Evolutionary conservation across 2,797 vertebrate genomes (phyloP).

Genomic region (Notoglanidium macrostoma): DNA sequence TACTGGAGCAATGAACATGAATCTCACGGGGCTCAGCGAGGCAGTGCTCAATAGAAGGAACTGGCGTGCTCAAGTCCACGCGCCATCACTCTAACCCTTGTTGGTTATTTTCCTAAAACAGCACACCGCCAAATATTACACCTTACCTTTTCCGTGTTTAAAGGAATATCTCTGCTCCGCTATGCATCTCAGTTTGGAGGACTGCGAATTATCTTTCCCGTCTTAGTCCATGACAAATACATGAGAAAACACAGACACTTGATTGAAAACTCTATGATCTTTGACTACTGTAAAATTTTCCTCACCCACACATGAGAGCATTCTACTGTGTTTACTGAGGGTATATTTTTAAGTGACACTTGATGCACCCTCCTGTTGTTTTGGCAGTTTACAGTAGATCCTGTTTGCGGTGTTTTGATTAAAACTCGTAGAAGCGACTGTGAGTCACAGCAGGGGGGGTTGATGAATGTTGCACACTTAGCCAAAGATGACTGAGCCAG

Average conservation of each 20-base stretch:
- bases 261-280: not conserved
- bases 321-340: not conserved
- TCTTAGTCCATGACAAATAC: not conserved
- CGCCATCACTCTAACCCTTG: no score
- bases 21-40: no score
- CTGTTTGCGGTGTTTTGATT: conserved; percentile 12
- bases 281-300: not conserved
- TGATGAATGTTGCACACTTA: conserved; percentile 12
- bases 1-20: no score
- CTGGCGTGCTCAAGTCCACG: no score
- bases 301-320: not conserved
- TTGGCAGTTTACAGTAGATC: conserved; percentile 14
- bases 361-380: not conserved
- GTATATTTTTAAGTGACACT: conserved; percentile 16
- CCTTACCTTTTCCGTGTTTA: not conserved
- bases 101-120: not conserved
- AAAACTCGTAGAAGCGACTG: not conserved
- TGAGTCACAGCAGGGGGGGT: not conserved
- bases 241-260: not conserved
- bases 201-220: not conserved
- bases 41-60: no score
- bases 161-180: not conserved
- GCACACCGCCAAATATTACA: not conserved
- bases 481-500: not conserved
- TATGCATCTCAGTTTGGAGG: not conserved